These are phyloP conservation scores for Saxicola maurus DNA, from an alignment of 2,797 vertebrate genomes.

Conservation along the genomic window DNA sequence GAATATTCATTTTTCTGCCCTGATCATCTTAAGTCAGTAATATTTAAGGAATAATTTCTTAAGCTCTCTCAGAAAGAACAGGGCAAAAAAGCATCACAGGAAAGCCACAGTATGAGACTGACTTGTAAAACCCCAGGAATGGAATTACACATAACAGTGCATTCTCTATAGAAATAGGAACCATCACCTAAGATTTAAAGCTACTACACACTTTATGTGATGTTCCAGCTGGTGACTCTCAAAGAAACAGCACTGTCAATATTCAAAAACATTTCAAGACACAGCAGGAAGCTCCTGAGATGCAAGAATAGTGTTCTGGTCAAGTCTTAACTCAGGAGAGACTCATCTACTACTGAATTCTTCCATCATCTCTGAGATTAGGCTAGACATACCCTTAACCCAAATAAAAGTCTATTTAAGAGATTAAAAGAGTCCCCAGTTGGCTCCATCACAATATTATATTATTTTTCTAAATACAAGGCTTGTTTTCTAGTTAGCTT, in stretches of 20 bases:
- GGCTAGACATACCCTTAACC: not conserved
- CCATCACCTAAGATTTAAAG: not conserved
- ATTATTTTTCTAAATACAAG: not conserved
- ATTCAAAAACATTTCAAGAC: not conserved
- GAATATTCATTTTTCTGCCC: not conserved
- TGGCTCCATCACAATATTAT: not conserved
- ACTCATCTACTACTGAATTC: not conserved
- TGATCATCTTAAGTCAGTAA: not conserved
- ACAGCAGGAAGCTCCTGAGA: not conserved
- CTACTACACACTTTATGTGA: not conserved
- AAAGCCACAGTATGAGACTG: not conserved
- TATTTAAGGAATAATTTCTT: not conserved
- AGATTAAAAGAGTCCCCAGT: not conserved
- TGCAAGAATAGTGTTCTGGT: accelerated
- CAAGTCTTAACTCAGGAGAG: not conserved
- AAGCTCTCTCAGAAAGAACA: not conserved
- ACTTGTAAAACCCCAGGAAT: not conserved
- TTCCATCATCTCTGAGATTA: not conserved
- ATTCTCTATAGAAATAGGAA: not conserved
- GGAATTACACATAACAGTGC: accelerated
- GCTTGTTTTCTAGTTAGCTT: not conserved
- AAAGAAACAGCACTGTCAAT: not conserved
- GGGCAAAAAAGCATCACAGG: not conserved
- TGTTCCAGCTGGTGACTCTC: not conserved
- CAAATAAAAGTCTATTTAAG: not conserved